phyloP scores from a whole-genome alignment of 2,113 vertebrate species.

The Conger conger region DNA sequence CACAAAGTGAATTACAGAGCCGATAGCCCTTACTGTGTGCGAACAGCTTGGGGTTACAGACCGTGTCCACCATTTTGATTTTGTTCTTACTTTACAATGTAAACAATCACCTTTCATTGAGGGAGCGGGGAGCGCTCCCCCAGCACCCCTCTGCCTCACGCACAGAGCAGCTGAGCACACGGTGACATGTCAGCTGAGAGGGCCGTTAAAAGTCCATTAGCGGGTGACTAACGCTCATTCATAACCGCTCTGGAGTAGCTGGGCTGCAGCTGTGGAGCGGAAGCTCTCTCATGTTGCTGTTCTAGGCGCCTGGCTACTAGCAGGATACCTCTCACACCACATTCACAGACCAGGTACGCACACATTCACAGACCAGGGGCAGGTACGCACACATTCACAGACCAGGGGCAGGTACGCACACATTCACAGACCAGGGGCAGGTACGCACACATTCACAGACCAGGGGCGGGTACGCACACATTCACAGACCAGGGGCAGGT shows the following conservation, averaged over 20 bases:
- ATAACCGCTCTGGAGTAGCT: slow-evolving; percentile 12
- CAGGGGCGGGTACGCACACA: background rate
- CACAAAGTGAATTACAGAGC: no score
- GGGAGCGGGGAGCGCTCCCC: background rate
- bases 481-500: background rate
- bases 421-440: no score
- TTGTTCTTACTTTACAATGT: background rate
- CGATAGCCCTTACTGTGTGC: background rate
- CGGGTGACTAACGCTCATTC: slow-evolving; percentile 24
- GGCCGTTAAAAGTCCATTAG: slow-evolving; percentile 39
- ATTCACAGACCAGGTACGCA: no score
- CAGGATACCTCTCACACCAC: background rate
- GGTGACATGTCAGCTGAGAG: slow-evolving; percentile 25
- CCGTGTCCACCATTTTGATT: background rate
- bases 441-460: background rate
- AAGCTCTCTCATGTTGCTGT: background rate
- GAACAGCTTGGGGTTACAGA: background rate
- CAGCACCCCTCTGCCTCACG: background rate
- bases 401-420: background rate
- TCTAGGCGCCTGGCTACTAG: background rate
- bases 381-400: slow-evolving; percentile 7
- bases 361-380: no score
- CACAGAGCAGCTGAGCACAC: background rate
- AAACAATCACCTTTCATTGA: slow-evolving; percentile 20
- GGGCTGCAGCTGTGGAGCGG: slow-evolving; percentile 5